Evolutionary conservation across 2,797 vertebrate species (phyloP).

Genomic region (Myotis findleyi): DNA sequence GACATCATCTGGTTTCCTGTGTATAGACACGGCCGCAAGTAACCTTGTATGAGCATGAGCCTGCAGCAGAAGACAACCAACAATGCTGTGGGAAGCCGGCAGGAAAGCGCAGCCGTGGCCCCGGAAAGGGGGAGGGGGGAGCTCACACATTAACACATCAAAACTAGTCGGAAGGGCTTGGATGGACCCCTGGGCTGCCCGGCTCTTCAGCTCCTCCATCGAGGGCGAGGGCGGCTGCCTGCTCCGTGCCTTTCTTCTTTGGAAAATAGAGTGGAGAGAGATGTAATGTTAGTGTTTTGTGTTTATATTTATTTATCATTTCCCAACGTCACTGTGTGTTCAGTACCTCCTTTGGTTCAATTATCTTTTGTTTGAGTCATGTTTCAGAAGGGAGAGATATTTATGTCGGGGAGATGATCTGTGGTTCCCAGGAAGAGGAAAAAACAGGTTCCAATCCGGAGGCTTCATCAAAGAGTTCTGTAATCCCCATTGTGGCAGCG

Average conservation of each 20-base stretch:
- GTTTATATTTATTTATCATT: conserved; percentile 75
- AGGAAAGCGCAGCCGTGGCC: conserved; percentile 47
- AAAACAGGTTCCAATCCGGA: conserved; percentile 82
- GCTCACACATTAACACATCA: conserved; percentile 75
- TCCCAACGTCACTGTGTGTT: conserved; percentile 60
- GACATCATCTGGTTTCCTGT: conserved; percentile 43
- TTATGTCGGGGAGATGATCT: conserved; percentile 81
- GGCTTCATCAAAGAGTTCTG: conserved; percentile 78
- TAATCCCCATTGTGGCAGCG: conserved; percentile 81
- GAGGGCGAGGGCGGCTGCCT: conserved; percentile 41
- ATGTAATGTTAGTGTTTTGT: conserved; percentile 74
- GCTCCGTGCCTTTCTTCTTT: conserved; percentile 71
- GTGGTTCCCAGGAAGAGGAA: conserved; percentile 79
- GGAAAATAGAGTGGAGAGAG: conserved; percentile 49
- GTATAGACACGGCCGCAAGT: conserved; percentile 54
- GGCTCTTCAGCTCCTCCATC: conserved; percentile 64
- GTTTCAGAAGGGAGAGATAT: conserved; percentile 73
- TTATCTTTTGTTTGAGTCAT: conserved; percentile 76
- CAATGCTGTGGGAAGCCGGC: conserved; percentile 41
- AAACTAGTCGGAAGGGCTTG: conserved; percentile 69
- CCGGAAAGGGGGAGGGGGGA: conserved; percentile 39
- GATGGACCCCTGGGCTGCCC: conserved; percentile 74
- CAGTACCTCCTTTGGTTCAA: conserved; percentile 62
- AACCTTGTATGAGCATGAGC: conserved; percentile 48
- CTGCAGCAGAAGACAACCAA: conserved; percentile 56